Percentiles rank a stretch among this genome's conserved stretches.
phyloP scores from a whole-genome alignment of 2,113 vertebrate genomes.

The Microcebus ravelobensis region DNA sequence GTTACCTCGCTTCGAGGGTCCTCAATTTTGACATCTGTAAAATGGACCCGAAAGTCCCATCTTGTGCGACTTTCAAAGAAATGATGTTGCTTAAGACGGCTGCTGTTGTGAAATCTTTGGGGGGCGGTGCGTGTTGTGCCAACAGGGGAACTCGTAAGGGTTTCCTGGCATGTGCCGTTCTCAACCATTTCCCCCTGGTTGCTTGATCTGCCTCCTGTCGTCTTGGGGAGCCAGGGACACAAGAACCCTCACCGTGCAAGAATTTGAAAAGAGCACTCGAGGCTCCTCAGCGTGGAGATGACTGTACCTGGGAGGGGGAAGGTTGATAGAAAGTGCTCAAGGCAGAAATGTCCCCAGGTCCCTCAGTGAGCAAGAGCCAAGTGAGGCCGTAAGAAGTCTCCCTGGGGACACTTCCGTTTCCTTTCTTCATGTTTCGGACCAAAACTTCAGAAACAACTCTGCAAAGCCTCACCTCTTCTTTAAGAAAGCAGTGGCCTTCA shows the following conservation, averaged over 20 bases:
- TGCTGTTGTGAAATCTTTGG: not conserved
- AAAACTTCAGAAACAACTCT: not conserved
- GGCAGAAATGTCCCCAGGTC: not conserved
- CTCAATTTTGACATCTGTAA: not conserved
- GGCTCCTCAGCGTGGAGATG: too few relatives aligned
- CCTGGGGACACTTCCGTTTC: not conserved
- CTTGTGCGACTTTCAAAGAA: not conserved
- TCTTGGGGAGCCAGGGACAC: not conserved
- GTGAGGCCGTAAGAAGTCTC: not conserved
- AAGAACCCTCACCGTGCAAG: not conserved
- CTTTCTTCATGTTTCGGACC: not conserved
- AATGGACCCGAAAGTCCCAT: not conserved
- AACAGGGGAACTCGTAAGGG: fast-evolving
- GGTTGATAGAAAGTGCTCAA: not conserved
- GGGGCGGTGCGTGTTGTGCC: not conserved
- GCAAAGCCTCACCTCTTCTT: not conserved
- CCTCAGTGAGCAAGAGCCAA: not conserved
- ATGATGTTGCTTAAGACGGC: not conserved
- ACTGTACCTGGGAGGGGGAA: not conserved
- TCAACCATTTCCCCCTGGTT: not conserved
- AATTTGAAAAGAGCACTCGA: not conserved
- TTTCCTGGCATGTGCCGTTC: not conserved
- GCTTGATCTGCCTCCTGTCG: fast-evolving
- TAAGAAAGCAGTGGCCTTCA: not conserved
- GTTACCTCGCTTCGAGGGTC: not conserved